These are phyloP conservation scores for Taxidea taxus DNA, from an alignment of 2,113 vertebrate species.

Conservation along the genomic window DNA sequence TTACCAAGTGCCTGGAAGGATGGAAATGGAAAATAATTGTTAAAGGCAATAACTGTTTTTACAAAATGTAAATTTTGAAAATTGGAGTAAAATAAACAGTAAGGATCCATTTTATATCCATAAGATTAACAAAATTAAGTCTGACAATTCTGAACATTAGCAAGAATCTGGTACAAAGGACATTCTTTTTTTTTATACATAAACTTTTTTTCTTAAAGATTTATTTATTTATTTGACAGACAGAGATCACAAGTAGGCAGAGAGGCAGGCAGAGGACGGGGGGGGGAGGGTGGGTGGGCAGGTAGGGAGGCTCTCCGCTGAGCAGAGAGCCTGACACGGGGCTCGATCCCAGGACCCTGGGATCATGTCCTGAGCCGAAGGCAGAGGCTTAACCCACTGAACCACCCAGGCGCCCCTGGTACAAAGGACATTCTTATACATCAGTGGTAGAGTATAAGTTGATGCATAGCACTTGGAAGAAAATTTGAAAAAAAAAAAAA, in stretches of 20 bases:
- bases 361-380: no score
- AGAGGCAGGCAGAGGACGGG: no score
- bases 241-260: no score
- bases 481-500: neutral
- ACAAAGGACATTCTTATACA: neutral
- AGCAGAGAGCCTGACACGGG: no score
- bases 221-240: no score
- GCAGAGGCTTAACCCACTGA: no score
- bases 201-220: no score
- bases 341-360: no score
- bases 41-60: neutral
- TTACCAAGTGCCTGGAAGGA: neutral
- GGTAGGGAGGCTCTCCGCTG: no score
- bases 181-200: no score
- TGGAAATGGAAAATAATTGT: neutral
- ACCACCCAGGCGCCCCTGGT: no score
- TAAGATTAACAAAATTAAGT: neutral
- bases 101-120: neutral
- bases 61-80: neutral
- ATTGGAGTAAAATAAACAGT: neutral
- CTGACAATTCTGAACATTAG: neutral
- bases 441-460: neutral
- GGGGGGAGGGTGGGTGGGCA: no score
- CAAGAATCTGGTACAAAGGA: rapidly evolving
- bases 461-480: neutral